Evolutionary conservation across 64 coral and sea anemone genomes (phyloP).

Genomic region (Montipora efflorescens): DNA sequence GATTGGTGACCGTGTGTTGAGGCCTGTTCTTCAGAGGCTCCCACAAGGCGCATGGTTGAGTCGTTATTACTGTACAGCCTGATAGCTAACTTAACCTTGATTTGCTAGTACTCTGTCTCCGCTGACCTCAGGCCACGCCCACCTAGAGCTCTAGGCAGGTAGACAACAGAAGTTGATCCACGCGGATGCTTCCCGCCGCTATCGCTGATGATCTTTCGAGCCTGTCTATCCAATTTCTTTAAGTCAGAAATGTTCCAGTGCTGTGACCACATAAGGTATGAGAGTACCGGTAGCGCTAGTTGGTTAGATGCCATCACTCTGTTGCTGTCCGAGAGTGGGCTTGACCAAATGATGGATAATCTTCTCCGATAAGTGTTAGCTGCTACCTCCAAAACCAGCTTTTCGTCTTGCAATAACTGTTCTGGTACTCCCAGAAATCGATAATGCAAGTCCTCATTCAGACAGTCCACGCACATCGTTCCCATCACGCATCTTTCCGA

Average conservation of each 20-base stretch:
- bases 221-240: conserved; percentile 19
- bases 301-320: background rate
- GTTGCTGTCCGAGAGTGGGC: conserved; percentile 35
- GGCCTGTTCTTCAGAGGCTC: no score
- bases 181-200: no score
- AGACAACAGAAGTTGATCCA: no score
- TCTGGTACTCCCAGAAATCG: conserved; percentile 27
- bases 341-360: background rate
- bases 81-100: no score
- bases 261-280: background rate
- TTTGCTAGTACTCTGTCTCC: no score
- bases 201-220: conserved; percentile 12
- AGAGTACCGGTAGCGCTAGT: conserved; percentile 10
- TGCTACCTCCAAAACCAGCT: background rate
- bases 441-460: background rate
- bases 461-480: no score
- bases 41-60: no score
- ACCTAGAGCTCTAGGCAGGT: background rate
- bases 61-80: no score
- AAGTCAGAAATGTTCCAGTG: conserved; percentile 26
- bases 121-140: conserved; percentile 7
- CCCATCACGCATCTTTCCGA: background rate
- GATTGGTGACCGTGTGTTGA: conserved; percentile 10
- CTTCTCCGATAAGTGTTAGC: no score
- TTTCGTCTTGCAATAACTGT: conserved; percentile 29